Percentiles rank a stretch among this genome's conserved stretches.
Conservation (phyloP, 2,888 invertebrate genomes). For the Panorpa germanica region DNA sequence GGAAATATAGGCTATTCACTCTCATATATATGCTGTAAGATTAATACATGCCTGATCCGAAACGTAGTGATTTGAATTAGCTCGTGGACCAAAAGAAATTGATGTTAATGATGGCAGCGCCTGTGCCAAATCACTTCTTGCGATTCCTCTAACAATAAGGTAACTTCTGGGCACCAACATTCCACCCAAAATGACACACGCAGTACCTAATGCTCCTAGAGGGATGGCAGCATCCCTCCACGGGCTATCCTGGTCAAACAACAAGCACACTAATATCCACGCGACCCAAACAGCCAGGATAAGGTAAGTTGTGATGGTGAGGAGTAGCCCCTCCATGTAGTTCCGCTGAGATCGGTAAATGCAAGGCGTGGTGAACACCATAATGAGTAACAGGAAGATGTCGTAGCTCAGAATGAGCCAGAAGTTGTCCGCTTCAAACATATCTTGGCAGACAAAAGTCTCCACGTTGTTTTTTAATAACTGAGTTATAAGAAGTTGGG, state of each 20-base stretch:
- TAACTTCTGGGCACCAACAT: slow-evolving; percentile 52
- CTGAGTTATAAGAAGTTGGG: slow-evolving; percentile 24
- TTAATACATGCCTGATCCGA: slow-evolving; percentile 21
- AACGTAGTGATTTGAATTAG: slow-evolving; percentile 26
- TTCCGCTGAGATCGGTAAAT: slow-evolving; percentile 43
- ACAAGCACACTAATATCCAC: slow-evolving; percentile 34
- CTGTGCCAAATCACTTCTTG: slow-evolving; percentile 35
- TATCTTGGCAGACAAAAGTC: slow-evolving; percentile 27
- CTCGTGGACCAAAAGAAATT: slow-evolving; percentile 21
- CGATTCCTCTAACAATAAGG: slow-evolving; percentile 41
- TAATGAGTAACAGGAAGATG: slow-evolving; percentile 32
- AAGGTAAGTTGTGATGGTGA: slow-evolving; percentile 31
- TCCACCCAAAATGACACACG: slow-evolving; percentile 37
- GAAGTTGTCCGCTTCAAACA: slow-evolving; percentile 28
- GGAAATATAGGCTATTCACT: no score
- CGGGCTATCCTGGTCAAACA: slow-evolving; percentile 26
- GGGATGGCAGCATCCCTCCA: slow-evolving; percentile 39
- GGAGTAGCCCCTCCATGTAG: slow-evolving; percentile 42
- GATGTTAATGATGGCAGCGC: slow-evolving; percentile 29
- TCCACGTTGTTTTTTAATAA: slow-evolving; percentile 26
- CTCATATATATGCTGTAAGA: slow-evolving; percentile 2
- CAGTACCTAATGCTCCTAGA: slow-evolving; percentile 38
- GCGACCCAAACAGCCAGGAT: slow-evolving; percentile 36
- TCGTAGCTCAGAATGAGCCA: slow-evolving; percentile 37
- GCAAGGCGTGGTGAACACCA: slow-evolving; percentile 37